phyloP scores from a whole-genome alignment of 2,797 vertebrate species.

The Jordanella pulchra region DNA sequence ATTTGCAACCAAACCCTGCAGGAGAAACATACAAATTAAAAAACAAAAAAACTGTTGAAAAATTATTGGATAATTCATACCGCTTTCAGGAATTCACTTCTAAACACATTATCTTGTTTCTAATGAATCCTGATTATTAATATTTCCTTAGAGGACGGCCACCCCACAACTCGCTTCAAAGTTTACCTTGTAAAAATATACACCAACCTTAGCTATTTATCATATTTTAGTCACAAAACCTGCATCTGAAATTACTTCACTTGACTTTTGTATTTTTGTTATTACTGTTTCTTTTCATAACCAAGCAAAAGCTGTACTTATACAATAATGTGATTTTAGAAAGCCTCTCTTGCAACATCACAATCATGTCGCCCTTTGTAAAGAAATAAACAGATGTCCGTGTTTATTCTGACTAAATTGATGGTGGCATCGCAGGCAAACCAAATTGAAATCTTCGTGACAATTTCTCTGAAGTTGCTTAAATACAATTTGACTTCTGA shows the following conservation, averaged over 20 bases:
- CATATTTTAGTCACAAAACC: constrained; percentile 89
- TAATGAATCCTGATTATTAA: constrained; percentile 90
- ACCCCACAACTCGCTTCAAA: constrained; percentile 80
- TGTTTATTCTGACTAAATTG: constrained; percentile 88
- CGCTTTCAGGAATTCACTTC: constrained; percentile 78
- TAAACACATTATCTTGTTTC: constrained; percentile 83
- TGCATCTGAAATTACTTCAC: constrained; percentile 84
- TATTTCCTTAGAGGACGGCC: constrained; percentile 86
- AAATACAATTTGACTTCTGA: constrained; percentile 97
- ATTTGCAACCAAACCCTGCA: background rate
- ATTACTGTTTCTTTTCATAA: constrained; percentile 62
- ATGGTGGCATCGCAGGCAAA: constrained; percentile 83
- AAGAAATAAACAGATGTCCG: constrained; percentile 84
- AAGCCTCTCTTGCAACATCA: constrained; percentile 77
- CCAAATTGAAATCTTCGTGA: constrained; percentile 91
- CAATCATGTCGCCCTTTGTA: constrained; percentile 79
- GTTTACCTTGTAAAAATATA: constrained; percentile 90
- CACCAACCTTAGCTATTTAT: constrained; percentile 86
- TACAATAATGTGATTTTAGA: constrained; percentile 81
- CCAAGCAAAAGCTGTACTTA: constrained; percentile 77
- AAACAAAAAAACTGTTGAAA: constrained; percentile 32
- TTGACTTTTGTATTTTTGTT: constrained; percentile 71
- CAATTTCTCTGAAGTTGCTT: constrained; percentile 93
- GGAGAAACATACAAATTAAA: constrained; percentile 31
- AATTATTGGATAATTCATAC: constrained; percentile 74